Conservation (phyloP, 2,797 vertebrate genomes). For the Cyclura pinguis region DNA sequence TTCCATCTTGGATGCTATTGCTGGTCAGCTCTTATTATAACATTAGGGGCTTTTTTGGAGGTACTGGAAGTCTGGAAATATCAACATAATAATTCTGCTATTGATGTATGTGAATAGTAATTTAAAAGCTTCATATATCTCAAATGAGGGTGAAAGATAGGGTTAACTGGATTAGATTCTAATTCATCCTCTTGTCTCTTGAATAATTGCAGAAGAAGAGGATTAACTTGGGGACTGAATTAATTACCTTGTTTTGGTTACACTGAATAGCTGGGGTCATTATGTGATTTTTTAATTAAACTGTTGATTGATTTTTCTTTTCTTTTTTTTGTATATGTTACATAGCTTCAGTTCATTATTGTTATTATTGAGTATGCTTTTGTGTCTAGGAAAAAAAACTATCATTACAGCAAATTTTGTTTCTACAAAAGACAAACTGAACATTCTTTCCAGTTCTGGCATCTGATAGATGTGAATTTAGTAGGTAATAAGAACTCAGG, state of each 20-base stretch:
- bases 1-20: background rate
- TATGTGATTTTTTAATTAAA: slow-evolving; percentile 49
- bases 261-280: slow-evolving; percentile 45
- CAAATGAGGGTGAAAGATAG: slow-evolving; percentile 20
- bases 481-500: background rate
- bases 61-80: background rate
- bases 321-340: slow-evolving; percentile 46
- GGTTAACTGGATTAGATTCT: slow-evolving; percentile 42
- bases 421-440: background rate
- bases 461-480: background rate
- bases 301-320: slow-evolving; percentile 37
- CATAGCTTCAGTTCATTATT: background rate
- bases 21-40: background rate
- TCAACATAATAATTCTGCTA: background rate
- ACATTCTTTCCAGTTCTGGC: background rate
- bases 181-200: slow-evolving; percentile 42
- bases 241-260: slow-evolving; percentile 49
- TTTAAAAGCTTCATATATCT: slow-evolving; percentile 37
- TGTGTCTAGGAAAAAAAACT: background rate
- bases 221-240: slow-evolving; percentile 40
- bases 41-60: background rate
- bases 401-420: background rate
- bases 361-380: background rate
- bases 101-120: slow-evolving; percentile 3
- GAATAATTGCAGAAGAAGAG: slow-evolving; percentile 48